Percentiles rank a stretch among this genome's conserved stretches.
Conservation (phyloP, 1,140 invertebrate species). For the Cotesia vestalis region DNA sequence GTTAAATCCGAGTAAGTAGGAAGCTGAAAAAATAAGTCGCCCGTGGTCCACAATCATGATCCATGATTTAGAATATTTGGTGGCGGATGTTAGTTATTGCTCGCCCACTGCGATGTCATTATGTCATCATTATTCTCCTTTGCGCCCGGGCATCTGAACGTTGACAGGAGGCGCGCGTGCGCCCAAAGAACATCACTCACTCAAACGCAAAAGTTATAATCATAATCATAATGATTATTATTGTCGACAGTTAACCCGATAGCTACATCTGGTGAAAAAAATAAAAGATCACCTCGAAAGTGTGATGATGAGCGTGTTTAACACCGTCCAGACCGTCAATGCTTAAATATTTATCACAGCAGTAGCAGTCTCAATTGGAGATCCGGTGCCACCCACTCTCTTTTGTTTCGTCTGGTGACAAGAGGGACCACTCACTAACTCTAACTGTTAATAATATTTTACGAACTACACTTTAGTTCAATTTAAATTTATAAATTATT, state of each 20-base stretch:
- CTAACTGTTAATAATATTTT: neutral
- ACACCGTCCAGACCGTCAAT: constrained; percentile 44
- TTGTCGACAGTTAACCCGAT: neutral
- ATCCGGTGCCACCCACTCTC: constrained; percentile 55
- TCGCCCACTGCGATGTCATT: constrained; percentile 66
- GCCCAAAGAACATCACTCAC: constrained; percentile 60
- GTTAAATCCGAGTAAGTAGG: too few relatives aligned
- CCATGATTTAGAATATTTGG: constrained; percentile 65
- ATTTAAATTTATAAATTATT: constrained; percentile 2
- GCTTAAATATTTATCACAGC: constrained; percentile 62
- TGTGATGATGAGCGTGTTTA: constrained; percentile 8
- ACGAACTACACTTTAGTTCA: neutral
- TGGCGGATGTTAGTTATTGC: constrained; percentile 66
- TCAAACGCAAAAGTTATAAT: constrained; percentile 38
- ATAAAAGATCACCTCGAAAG: neutral
- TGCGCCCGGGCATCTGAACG: constrained; percentile 47
- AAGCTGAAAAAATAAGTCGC: constrained; percentile 34
- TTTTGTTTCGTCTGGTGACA: constrained; percentile 12
- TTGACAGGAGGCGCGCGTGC: constrained; percentile 60
- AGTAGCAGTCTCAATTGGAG: constrained; percentile 49
- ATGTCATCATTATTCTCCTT: constrained; percentile 66
- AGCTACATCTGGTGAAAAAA: constrained; percentile 6
- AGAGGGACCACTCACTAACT: constrained; percentile 9
- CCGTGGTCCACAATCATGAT: constrained; percentile 40
- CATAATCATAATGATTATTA: neutral